Evolutionary conservation across 2,797 vertebrate genomes (phyloP).

Genomic region (Mus minutoides): DNA sequence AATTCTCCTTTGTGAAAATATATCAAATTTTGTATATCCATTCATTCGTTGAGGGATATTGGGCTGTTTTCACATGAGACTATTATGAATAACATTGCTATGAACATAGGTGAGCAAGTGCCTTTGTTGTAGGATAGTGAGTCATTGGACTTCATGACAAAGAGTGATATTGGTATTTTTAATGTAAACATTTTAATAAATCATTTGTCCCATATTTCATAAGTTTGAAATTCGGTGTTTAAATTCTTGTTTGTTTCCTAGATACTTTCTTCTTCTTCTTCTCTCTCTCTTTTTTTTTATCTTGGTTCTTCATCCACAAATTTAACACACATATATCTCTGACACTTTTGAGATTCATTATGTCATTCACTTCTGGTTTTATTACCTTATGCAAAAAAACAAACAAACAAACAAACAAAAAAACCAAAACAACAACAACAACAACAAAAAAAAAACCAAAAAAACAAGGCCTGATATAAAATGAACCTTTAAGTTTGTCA

Average conservation of each 20-base stretch:
- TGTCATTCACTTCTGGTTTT: not conserved
- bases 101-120: no score
- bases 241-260: not conserved
- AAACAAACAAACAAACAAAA: no score
- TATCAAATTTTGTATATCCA: no score
- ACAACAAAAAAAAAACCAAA: no score
- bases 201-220: not conserved
- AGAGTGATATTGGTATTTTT: not conserved
- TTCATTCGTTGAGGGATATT: no score
- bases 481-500: not conserved
- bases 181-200: not conserved
- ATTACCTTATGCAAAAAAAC: not conserved
- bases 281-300: not conserved
- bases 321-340: no score
- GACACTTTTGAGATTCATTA: not conserved
- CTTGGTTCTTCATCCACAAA: not conserved
- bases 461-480: not conserved
- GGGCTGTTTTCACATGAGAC: no score
- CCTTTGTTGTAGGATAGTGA: no score
- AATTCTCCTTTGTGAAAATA: no score
- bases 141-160: no score
- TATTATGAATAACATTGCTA: no score
- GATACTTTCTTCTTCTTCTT: not conserved
- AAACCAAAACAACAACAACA: no score
- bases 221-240: not conserved